A percentile compares a stretch with the other conserved stretches of the same genome.
Conservation (phyloP, 1,140 invertebrate species). For the Aradophagus sp. region DNA sequence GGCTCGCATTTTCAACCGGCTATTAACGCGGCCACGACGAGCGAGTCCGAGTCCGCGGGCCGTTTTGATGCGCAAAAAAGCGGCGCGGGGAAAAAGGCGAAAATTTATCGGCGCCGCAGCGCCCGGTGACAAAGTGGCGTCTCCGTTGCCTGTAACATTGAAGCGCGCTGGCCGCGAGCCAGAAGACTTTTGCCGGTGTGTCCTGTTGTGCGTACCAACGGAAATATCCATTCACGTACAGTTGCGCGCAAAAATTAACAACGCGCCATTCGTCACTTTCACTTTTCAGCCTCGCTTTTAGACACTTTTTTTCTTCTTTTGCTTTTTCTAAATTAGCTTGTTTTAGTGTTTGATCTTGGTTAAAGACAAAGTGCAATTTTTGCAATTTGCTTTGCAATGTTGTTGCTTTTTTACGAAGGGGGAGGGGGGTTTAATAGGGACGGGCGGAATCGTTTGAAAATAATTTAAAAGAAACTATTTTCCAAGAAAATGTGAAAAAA, state of each 20-base stretch:
- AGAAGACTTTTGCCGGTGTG: conserved; percentile 36
- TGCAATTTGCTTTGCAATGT: too few species aligned
- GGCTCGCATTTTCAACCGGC: conserved; percentile 2
- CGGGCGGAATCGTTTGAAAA: too few species aligned
- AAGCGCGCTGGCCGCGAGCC: conserved; percentile 55
- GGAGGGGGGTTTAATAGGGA: too few species aligned
- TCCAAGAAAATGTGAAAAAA: too few species aligned
- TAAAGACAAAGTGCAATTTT: too few species aligned
- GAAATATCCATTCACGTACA: conserved; percentile 58
- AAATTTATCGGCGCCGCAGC: conserved; percentile 37
- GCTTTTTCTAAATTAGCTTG: too few species aligned
- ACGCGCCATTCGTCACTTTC: conserved; percentile 11
- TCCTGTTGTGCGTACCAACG: conserved; percentile 48
- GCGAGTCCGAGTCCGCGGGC: conserved; percentile 5
- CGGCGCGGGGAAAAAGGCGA: conserved; percentile 25
- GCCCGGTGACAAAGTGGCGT: conserved; percentile 45
- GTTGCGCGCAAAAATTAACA: conserved; percentile 45
- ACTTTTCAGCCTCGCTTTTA: conserved; percentile 5
- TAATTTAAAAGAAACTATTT: too few species aligned
- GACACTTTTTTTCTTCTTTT: too few species aligned
- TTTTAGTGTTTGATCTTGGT: too few species aligned
- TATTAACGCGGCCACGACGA: conserved; percentile 22
- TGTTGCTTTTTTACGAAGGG: too few species aligned
- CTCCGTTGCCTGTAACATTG: conserved; percentile 45
- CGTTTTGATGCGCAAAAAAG: conserved; percentile 26